Conservation (phyloP, 2,888 invertebrate genomes). For the Xanthia icteritia region DNA sequence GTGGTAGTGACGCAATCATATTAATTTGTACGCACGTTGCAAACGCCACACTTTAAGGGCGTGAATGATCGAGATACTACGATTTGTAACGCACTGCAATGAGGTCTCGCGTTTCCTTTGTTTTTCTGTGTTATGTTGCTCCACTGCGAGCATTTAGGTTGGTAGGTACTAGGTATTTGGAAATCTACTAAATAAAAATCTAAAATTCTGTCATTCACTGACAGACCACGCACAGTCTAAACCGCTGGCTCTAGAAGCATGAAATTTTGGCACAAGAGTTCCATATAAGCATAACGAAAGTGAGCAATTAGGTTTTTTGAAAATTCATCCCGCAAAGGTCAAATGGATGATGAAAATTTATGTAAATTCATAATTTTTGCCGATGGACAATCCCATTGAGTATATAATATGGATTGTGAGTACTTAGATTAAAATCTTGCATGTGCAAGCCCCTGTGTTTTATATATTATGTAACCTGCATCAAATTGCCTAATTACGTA, state of each 20-base stretch:
- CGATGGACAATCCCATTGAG: not conserved
- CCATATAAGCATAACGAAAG: too few relatives aligned
- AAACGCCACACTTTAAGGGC: slow-evolving; percentile 44
- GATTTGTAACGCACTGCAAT: slow-evolving; percentile 25
- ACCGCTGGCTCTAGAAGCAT: too few relatives aligned
- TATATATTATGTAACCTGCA: not conserved
- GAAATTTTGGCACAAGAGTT: too few relatives aligned
- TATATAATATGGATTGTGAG: not conserved
- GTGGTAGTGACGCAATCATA: slow-evolving; percentile 38
- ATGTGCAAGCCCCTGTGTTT: not conserved
- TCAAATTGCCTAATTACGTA: too few relatives aligned
- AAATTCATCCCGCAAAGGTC: not conserved
- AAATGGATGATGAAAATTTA: not conserved
- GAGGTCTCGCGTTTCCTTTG: slow-evolving; percentile 12
- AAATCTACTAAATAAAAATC: not conserved
- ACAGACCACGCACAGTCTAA: too few relatives aligned
- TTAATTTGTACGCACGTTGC: slow-evolving; percentile 39
- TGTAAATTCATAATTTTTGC: not conserved
- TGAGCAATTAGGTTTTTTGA: not conserved
- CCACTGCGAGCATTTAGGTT: not conserved
- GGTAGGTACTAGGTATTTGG: not conserved
- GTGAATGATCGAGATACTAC: slow-evolving; percentile 40
- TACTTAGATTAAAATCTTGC: slow-evolving; percentile 6
- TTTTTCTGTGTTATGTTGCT: slow-evolving; percentile 7
- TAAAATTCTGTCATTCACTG: too few relatives aligned